Conservation (phyloP, 1,140 invertebrate species). For the Apis florea region DNA sequence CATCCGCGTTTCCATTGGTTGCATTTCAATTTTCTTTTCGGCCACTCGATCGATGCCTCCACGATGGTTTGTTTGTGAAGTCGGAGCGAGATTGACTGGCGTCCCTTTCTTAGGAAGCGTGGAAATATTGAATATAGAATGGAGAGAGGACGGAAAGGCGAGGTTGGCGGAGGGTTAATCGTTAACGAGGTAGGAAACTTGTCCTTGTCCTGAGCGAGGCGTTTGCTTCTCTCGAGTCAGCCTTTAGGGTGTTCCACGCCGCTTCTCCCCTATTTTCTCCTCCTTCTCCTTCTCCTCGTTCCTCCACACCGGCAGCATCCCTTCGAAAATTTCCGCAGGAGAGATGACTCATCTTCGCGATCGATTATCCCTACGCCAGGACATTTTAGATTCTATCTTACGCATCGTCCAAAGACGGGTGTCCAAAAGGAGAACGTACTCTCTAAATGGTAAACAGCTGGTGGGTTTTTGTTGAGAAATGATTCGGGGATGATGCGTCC, state of each 20-base stretch:
- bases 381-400: slow-evolving; percentile 37
- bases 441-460: not conserved
- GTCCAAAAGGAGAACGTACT: slow-evolving; percentile 1
- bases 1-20: slow-evolving; percentile 11
- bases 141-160: not conserved
- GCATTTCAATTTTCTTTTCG: not conserved
- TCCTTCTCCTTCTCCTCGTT: not conserved
- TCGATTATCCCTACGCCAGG: slow-evolving; percentile 59
- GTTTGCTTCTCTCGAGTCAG: slow-evolving; percentile 24
- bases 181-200: slow-evolving; percentile 25
- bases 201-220: slow-evolving; percentile 11
- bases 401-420: not conserved
- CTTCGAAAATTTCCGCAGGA: slow-evolving; percentile 54
- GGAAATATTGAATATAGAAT: not conserved
- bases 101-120: not conserved
- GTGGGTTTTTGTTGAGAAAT: not conserved
- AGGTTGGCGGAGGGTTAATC: slow-evolving; percentile 22
- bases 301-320: slow-evolving; percentile 32
- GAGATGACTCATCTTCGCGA: slow-evolving; percentile 65
- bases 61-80: not conserved
- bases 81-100: no score
- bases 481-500: not conserved
- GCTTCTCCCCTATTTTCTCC: slow-evolving; percentile 1
- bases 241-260: slow-evolving; percentile 36
- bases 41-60: not conserved